These are phyloP conservation scores for Nyctibius bracteatus DNA, from an alignment of 2,113 vertebrate species.

Conservation along the genomic window DNA sequence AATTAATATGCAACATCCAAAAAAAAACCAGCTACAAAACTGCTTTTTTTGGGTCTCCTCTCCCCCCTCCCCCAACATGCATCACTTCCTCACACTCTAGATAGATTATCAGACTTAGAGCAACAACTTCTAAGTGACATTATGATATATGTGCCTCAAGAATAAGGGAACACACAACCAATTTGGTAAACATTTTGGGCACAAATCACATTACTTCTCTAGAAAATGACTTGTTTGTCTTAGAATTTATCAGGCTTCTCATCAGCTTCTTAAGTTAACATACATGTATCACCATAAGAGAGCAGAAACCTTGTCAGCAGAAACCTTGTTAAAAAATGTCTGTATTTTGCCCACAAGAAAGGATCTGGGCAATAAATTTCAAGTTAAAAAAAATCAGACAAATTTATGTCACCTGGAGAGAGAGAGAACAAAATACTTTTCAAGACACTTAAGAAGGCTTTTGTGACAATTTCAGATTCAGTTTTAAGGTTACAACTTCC, in stretches of 20 bases:
- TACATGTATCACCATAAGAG: not conserved
- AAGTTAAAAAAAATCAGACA: not conserved
- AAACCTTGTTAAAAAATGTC: not conserved
- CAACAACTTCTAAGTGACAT: not conserved
- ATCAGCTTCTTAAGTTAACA: not conserved
- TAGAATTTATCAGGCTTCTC: not conserved
- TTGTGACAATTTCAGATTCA: not conserved
- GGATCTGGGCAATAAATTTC: not conserved
- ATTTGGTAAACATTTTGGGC: not conserved
- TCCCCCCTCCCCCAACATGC: not conserved
- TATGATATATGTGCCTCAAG: not conserved
- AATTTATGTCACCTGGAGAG: not conserved
- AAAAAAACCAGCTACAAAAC: not conserved
- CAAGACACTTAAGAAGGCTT: not conserved
- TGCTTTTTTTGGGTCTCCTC: not conserved
- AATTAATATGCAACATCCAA: not conserved
- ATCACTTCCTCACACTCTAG: not conserved
- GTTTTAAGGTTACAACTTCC: not conserved
- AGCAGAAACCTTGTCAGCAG: conserved; percentile 10
- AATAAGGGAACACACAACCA: not conserved
- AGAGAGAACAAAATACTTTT: not conserved
- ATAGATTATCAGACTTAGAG: not conserved
- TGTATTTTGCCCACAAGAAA: not conserved
- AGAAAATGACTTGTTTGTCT: not conserved
- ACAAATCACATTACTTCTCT: not conserved